Conservation (phyloP, 2,113 vertebrate genomes). For the Pyrgilauda ruficollis region DNA sequence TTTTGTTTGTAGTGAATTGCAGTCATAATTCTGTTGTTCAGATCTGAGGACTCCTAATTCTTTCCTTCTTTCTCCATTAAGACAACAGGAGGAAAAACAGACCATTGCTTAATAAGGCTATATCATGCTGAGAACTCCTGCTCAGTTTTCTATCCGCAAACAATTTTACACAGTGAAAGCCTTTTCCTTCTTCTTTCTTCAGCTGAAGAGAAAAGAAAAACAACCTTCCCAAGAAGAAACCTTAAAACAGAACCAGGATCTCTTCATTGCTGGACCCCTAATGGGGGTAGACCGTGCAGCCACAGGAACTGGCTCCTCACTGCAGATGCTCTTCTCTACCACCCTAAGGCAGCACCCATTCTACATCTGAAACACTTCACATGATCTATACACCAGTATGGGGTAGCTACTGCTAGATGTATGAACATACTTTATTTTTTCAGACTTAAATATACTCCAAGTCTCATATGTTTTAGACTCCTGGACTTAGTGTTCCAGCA, state of each 20-base stretch:
- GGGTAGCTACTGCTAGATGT: background rate
- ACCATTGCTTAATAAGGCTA: background rate
- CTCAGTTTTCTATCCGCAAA: background rate
- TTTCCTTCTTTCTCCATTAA: background rate
- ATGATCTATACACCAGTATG: background rate
- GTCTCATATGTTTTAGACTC: background rate
- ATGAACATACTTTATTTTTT: background rate
- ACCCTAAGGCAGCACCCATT: background rate
- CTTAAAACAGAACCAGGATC: background rate
- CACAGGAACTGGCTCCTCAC: background rate
- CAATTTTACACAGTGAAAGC: background rate
- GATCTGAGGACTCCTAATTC: background rate
- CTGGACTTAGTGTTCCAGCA: background rate
- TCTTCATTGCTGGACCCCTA: background rate
- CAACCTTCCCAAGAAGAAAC: background rate
- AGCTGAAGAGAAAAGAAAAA: background rate
- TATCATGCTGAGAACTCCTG: background rate
- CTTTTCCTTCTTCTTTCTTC: background rate
- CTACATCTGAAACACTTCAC: background rate
- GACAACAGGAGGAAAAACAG: background rate
- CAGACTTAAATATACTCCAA: constrained; percentile 11
- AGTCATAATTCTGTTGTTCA: background rate
- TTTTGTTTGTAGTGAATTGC: constrained; percentile 3
- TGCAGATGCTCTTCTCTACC: background rate
- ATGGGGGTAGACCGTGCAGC: background rate